A percentile compares a stretch with the other conserved stretches of the same genome.
These are phyloP conservation scores for Venustoraphidia nigricollis DNA, from an alignment of 2,888 invertebrate genomes.

Conservation along the genomic window DNA sequence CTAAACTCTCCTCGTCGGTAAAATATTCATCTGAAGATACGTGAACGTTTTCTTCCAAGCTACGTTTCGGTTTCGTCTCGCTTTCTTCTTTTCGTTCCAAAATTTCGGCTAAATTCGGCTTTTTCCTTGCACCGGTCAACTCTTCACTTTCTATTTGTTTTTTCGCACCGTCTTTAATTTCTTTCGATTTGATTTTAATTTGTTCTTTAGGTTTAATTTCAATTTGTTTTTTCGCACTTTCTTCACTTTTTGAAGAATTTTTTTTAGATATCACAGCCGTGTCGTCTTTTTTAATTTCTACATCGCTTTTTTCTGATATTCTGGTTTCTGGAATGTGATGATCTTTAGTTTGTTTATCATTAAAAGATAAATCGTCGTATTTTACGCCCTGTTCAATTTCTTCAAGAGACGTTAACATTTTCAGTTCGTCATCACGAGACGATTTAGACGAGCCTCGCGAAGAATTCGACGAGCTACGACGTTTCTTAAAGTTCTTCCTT, in stretches of 20 bases:
- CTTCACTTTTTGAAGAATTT: background rate
- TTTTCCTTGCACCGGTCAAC: background rate
- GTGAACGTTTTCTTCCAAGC: constrained; percentile 20
- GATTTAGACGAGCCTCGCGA: constrained; percentile 43
- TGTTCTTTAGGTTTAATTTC: background rate
- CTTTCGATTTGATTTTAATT: background rate
- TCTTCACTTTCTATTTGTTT: background rate
- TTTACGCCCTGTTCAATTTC: constrained; percentile 32
- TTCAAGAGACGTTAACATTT: constrained; percentile 47
- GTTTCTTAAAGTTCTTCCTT: constrained; percentile 41
- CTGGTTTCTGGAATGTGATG: background rate
- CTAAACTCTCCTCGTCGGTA: background rate
- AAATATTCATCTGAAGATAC: background rate
- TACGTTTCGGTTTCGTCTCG: constrained; percentile 25
- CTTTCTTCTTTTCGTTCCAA: constrained; percentile 17
- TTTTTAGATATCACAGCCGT: background rate
- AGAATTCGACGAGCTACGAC: constrained; percentile 36
- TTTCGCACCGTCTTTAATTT: background rate
- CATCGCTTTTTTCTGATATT: background rate
- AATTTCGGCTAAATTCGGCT: constrained; percentile 35
- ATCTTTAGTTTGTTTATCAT: background rate
- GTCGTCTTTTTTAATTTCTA: background rate
- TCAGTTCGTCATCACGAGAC: constrained; percentile 46
- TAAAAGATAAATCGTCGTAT: background rate
- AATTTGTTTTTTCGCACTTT: no score